Conservation (phyloP, 2,888 invertebrate species). For the Geotrupes spiniger region DNA sequence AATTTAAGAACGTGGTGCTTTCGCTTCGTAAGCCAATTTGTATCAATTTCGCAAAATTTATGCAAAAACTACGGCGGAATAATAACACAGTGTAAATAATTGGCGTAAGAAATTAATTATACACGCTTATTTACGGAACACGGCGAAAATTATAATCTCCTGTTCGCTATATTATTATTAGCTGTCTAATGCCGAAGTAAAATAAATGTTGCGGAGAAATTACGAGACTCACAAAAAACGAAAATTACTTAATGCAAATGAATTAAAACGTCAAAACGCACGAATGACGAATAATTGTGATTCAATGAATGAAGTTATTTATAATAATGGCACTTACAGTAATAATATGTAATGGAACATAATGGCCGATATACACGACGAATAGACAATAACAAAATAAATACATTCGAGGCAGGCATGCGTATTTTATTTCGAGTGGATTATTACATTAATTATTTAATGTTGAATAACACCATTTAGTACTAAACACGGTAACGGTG, state of each 20-base stretch:
- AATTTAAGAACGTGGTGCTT: too few relatives aligned
- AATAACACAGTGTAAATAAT: slow-evolving; percentile 15
- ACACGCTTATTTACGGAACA: slow-evolving; percentile 13
- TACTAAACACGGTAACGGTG: too few relatives aligned
- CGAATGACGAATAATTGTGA: not conserved
- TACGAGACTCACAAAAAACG: slow-evolving; percentile 5
- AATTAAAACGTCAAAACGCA: not conserved
- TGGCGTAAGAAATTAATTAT: slow-evolving; percentile 17
- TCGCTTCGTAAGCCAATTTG: not conserved
- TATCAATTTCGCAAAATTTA: slow-evolving; percentile 11
- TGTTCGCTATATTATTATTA: slow-evolving; percentile 1
- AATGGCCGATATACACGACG: not conserved
- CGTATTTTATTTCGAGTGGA: not conserved
- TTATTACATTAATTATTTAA: slow-evolving; percentile 5
- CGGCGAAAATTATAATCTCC: slow-evolving; percentile 5
- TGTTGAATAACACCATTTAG: not conserved
- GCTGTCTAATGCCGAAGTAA: slow-evolving; percentile 2
- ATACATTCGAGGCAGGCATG: not conserved
- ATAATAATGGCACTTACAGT: not conserved
- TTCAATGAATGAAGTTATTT: slow-evolving; percentile 4
- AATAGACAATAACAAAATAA: slow-evolving; percentile 5
- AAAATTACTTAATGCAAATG: not conserved
- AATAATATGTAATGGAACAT: slow-evolving; percentile 2
- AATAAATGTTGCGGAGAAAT: not conserved
- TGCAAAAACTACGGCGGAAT: slow-evolving; percentile 11